Base-by-base conservation (phyloP, 2,113 vertebrate genomes). In the Sebastes fasciatus region DNA sequence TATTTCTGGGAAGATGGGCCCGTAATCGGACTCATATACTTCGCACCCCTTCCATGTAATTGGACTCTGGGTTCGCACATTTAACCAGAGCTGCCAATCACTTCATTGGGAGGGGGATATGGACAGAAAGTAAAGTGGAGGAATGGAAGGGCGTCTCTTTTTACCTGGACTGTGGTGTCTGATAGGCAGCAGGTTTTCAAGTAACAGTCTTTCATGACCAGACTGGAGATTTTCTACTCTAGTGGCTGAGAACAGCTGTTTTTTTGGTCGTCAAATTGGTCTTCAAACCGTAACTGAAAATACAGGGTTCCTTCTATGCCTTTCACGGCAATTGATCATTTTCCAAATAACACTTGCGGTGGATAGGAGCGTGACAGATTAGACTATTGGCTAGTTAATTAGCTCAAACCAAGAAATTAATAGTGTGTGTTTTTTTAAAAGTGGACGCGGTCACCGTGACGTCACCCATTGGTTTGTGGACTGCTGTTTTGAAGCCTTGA, bases 1-100 rank as follows among this genome's bases (percentile, higher is more conserved):
- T 89, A 92, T 93, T 93, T 89, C 88, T 87, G 80, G 79, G 87
- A 85, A 89, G 86, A 93, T 85, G 83, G 83, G 57, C 79, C 86
- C 11, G 64, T 92, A 93, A 92, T 91, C 85, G 57, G 82, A 79
- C 93, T 87, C 83, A 66, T 89, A 75, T 74, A 90, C 90, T 91
- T 82, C 84, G 70, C 73, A 73, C 68, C 71, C 49, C 42, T 69
- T 57, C 86, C 42, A 6, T 85, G 90, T 92, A 90, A 92, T 92
- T 93, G 91, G 86, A 86, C 85, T 86, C 77, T 52, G 69, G 82
- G 77, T 86, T 34, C 68, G 7, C 64, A 67, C 66, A 83, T 88
- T 87, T 83, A 85, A 86, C 69, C 84, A 68, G 83, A 79, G 66
- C 69, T 90, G 90, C 83, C 89, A 86, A 40, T 92, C 88, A 87